Percentiles rank a stretch among this genome's conserved stretches.
These are phyloP conservation scores for Phataginus tetradactyla DNA, from an alignment of 2,797 vertebrate species.

Conservation along the genomic window DNA sequence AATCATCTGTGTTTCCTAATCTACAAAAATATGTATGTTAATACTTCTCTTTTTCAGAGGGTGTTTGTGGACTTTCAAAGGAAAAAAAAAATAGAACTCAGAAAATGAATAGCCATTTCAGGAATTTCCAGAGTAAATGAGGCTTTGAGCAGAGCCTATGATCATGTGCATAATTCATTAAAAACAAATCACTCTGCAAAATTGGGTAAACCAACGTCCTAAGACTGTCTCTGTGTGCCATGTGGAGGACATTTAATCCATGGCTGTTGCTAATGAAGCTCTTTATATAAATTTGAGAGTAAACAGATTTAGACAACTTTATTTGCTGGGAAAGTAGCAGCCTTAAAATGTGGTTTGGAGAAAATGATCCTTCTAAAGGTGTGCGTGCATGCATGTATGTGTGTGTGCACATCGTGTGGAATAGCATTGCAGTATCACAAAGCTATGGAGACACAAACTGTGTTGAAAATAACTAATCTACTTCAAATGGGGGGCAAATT, in stretches of 20 bases:
- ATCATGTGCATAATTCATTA: constrained; percentile 20
- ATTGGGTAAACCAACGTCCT: not conserved
- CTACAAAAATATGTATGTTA: not conserved
- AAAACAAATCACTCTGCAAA: constrained; percentile 6
- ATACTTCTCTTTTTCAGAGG: not conserved
- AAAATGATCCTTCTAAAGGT: not conserved
- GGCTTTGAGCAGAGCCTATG: not conserved
- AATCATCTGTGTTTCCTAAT: not conserved
- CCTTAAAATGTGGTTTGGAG: not conserved
- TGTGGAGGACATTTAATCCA: not conserved
- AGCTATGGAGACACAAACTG: not conserved
- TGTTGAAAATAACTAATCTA: not conserved
- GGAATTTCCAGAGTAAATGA: constrained; percentile 54
- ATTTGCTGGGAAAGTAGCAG: not conserved
- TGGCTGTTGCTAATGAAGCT: not conserved
- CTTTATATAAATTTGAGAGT: constrained; percentile 1
- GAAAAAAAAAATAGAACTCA: not conserved
- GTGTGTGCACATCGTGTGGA: rapidly evolving
- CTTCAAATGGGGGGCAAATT: not conserved
- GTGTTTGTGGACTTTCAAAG: not conserved
- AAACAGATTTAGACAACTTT: not conserved
- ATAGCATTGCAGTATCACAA: not conserved
- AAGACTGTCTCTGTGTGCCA: not conserved
- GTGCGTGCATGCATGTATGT: not conserved
- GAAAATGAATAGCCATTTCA: not conserved